Evolutionary conservation across 2,797 vertebrate species (phyloP), one percentile per base, ranked within the genome.

Genomic region (Neostethus bicornis): DNA sequence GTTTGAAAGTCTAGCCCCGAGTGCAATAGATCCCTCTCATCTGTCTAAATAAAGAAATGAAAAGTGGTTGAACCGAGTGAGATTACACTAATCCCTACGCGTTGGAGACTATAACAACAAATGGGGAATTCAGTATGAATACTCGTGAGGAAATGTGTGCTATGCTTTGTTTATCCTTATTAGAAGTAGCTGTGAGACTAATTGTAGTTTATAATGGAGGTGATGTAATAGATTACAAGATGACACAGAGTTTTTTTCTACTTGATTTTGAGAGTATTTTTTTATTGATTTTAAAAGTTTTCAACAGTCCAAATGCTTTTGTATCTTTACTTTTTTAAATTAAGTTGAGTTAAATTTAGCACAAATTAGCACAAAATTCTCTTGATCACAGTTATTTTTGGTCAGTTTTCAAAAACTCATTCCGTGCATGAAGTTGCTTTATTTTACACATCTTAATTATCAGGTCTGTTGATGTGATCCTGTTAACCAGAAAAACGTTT

Each of bases 21-120:
- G 51, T 26, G 26, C 52, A 25, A 17, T 61, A 24, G 44, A 53
- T 41, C 49, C 61, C 17, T 24, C 25, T 35, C 53, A 35, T 17
- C 45, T 47, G 26, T 65, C 75, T 62, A 70, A 65, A 55, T 48
- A 35, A 70, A 80, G 70, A 69, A 34, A 32, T 2, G 46, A 53
- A 58, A 52, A 52, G 51, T 73, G 70, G 62, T 41, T 60, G 50
- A 75, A 73, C 67, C 29, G 44, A 63, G 49, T 10, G 49, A 63
- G 53, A 60, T 74, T 51, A 68, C 61, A 13, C 26, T 51, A 49
- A 3, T 53, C 34, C 54, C 63, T 72, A 70, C 75, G 63, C 79
- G 51, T 21, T 2, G 16, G 63, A 73, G 70, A 76, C 77, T 77
- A 63, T 70, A 75, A 57, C 74, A 85, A 79, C 75, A 81, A 77